Base-by-base conservation (phyloP, 2,888 invertebrate genomes). In the Macrosiphum euphorbiae region DNA sequence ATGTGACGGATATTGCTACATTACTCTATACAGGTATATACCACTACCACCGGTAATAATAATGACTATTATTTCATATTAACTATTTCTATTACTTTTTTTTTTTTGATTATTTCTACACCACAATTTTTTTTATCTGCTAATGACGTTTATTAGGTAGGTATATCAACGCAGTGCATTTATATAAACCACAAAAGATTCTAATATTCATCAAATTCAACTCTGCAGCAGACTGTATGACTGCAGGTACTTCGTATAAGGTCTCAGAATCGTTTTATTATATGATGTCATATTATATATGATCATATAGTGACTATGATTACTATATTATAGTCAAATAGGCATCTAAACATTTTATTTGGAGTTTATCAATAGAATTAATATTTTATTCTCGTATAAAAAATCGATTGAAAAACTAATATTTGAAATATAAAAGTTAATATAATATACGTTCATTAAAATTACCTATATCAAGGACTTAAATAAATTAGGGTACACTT, bases 51-150 rank as follows among this genome's bases (percentile, higher is more conserved):
- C 8, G 24, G 52, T 28, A 61, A 88, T 20, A 58, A 58, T 47
- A 78, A 78, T 50, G 35, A 90, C 50, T 90, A 41, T 90, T 52
- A 78, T 90, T 78, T 78, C 50, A 28, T 50, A 90, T 89, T 35
- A 50, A 90, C 67, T 35, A 78, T 50, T 67, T 50, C n/a, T 78
- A 50, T 50, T n/a, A 78, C n/a, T 78, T 78, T 78, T n/a, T 67
- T 67, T 67, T 78, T 61, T 28, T 61, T 44, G 58, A 67, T 67
- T 1, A 47, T 90, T 47, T 90, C 16, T 50, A 50, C 16, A 28
- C 28, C 16, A 41, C 28, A 84, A 26, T 90, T 84, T 91, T 90
- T 28, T 91, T 26, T 11, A 20, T 35, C 16, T 50, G 7, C 87
- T 41, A 55, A 24, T 67, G n/a, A 67, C n/a, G 28, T 44, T 24